These are phyloP conservation scores for Tetragonula carbonaria DNA, from an alignment of 2,888 invertebrate species.

Conservation along the genomic window DNA sequence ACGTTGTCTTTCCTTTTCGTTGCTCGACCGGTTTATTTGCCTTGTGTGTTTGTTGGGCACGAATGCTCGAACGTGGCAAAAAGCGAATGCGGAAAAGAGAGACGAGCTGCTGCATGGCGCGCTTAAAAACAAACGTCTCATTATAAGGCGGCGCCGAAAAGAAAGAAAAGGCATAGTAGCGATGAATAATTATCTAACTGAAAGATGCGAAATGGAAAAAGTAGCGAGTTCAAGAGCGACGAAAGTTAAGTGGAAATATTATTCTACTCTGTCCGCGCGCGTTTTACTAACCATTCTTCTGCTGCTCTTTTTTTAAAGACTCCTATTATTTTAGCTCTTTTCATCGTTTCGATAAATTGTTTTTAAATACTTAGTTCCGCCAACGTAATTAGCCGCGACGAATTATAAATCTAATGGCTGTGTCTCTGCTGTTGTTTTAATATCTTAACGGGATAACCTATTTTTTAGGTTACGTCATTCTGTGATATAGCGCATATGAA, in stretches of 20 bases:
- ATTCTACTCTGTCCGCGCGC: conserved; percentile 30
- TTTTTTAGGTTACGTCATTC: neutral
- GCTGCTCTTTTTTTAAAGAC: conserved; percentile 1
- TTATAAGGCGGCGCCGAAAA: conserved; percentile 55
- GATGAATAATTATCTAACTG: conserved; percentile 58
- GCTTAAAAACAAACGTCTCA: conserved; percentile 50
- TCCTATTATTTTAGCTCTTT: neutral
- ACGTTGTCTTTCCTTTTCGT: neutral
- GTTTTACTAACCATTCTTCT: neutral
- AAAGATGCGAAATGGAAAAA: conserved; percentile 43
- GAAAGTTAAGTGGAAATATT: conserved; percentile 62
- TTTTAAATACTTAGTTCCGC: neutral
- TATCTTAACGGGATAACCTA: neutral
- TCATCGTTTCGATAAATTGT: neutral
- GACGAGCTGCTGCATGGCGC: neutral
- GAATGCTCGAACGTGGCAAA: neutral
- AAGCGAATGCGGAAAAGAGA: neutral
- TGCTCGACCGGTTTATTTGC: neutral
- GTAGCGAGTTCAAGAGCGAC: conserved; percentile 28
- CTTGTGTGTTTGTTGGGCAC: neutral
- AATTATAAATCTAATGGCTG: neutral
- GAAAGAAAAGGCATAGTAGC: neutral
- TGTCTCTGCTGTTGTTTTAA: neutral
- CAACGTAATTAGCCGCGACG: neutral
- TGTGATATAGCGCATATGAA: no score